Evolutionary conservation across 2,888 invertebrate species (phyloP).

Genomic region (Rhagonycha fulva): DNA sequence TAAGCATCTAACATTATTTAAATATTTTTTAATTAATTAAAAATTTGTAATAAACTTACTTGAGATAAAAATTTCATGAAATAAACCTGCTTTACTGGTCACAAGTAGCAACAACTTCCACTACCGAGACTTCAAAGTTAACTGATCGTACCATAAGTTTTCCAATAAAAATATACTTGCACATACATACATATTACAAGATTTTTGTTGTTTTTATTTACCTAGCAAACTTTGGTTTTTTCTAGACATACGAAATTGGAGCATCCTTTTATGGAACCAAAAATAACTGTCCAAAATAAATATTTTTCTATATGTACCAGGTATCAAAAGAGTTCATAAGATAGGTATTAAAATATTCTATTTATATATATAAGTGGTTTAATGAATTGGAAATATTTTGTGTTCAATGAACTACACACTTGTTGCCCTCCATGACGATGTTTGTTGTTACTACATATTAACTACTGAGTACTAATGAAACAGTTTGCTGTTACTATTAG

Average conservation of each 20-base stretch:
- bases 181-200: neutral
- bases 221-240: neutral
- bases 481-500: neutral
- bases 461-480: neutral
- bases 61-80: neutral
- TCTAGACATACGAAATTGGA: neutral
- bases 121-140: neutral
- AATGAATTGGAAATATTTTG: neutral
- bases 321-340: neutral
- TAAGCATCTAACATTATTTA: neutral
- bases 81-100: neutral
- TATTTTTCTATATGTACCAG: neutral
- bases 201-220: neutral
- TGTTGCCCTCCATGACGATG: neutral
- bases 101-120: neutral
- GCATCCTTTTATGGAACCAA: neutral
- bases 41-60: neutral
- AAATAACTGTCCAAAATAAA: neutral
- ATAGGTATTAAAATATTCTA: neutral
- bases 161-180: neutral
- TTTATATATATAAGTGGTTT: neutral
- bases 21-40: neutral
- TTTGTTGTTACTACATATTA: neutral
- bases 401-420: neutral
- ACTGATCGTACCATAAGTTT: neutral